These are phyloP conservation scores for Dicrurus megarhynchus DNA, from an alignment of 2,113 vertebrate species.

Conservation along the genomic window DNA sequence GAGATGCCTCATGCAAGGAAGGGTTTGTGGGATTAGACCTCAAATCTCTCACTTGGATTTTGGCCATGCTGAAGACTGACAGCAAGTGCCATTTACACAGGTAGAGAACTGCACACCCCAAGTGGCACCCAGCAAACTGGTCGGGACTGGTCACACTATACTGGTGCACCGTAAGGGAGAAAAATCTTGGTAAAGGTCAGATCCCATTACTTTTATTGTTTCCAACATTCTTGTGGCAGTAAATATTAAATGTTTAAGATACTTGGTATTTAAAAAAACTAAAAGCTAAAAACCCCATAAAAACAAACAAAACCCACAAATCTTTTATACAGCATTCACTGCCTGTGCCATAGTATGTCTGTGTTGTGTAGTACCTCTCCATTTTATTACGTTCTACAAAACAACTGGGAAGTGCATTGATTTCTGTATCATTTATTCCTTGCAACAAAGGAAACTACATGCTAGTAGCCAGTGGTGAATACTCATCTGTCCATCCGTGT, in stretches of 20 bases:
- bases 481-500: background rate
- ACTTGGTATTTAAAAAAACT: background rate
- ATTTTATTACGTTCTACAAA: background rate
- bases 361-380: background rate
- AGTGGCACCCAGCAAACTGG: background rate
- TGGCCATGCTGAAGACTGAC: background rate
- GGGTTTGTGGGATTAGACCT: background rate
- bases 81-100: background rate
- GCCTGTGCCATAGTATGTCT: fast-evolving
- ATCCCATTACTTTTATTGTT: background rate
- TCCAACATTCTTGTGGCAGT: background rate
- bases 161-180: fast-evolving
- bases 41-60: background rate
- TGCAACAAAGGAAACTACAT: background rate
- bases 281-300: background rate
- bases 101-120: background rate
- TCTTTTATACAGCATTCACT: background rate
- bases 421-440: background rate
- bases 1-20: background rate
- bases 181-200: background rate
- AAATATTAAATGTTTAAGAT: background rate
- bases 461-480: background rate
- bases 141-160: background rate
- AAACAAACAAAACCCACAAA: background rate
- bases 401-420: background rate